These are phyloP conservation scores for Drosophila phalerata DNA, from an alignment of 2,888 invertebrate species.

Conservation along the genomic window DNA sequence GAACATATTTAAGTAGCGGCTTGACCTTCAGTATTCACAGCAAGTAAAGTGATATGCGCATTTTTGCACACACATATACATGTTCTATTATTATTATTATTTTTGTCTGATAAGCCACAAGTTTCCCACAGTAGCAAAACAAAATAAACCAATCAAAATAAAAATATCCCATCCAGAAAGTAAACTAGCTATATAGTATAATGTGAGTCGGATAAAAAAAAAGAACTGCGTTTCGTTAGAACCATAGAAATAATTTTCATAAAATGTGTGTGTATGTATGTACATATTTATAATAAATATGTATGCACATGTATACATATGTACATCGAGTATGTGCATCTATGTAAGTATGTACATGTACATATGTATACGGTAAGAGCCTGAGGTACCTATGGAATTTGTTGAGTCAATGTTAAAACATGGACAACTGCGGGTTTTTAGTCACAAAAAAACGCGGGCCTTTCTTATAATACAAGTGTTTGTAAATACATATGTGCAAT, in stretches of 20 bases:
- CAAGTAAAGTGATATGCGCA: conserved; percentile 30
- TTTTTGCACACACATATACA: conserved; percentile 41
- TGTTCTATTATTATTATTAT: conserved; percentile 19
- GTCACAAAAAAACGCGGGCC: conserved; percentile 13
- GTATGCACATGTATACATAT: too few species aligned
- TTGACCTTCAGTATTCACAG: conserved; percentile 43
- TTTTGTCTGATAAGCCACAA: conserved; percentile 41
- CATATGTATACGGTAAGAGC: neutral
- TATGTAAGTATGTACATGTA: too few species aligned
- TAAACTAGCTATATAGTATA: neutral
- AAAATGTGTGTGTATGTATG: neutral
- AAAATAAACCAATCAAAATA: conserved; percentile 27
- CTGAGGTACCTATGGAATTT: neutral
- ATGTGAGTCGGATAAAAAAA: conserved; percentile 1
- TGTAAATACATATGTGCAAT: neutral
- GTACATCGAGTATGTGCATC: neutral
- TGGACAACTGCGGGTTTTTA: conserved; percentile 29
- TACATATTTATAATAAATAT: neutral
- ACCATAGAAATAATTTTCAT: neutral
- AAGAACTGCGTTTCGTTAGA: neutral
- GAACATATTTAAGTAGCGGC: conserved; percentile 37
- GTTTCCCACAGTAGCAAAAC: conserved; percentile 50
- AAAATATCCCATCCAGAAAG: conserved; percentile 13
- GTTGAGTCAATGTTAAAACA: conserved; percentile 25
- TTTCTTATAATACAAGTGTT: neutral